These are phyloP conservation scores for Apus apus DNA, from an alignment of 2,113 vertebrate species.

Conservation along the genomic window DNA sequence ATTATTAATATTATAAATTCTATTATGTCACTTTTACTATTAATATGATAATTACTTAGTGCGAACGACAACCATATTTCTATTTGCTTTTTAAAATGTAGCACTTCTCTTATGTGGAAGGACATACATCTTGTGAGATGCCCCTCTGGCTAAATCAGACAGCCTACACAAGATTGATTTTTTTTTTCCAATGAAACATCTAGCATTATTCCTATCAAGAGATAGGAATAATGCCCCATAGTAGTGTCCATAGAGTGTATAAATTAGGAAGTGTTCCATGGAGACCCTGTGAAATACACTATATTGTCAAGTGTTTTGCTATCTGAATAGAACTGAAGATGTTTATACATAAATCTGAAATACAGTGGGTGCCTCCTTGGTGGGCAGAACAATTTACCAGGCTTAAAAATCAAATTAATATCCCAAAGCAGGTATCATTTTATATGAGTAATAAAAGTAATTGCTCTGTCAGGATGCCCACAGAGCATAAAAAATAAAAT, in stretches of 20 bases:
- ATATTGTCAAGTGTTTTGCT: neutral
- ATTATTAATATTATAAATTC: neutral
- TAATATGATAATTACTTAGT: neutral
- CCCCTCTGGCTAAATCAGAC: neutral
- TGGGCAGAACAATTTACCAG: neutral
- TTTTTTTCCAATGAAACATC: neutral
- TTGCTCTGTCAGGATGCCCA: neutral
- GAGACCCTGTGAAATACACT: neutral
- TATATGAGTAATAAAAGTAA: neutral
- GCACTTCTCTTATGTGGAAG: neutral
- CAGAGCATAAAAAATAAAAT: neutral
- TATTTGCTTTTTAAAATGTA: neutral
- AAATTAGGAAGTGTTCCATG: neutral
- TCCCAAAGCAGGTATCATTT: neutral
- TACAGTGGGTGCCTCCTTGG: neutral
- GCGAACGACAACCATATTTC: neutral
- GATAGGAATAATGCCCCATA: neutral
- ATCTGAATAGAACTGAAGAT: neutral
- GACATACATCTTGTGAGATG: neutral
- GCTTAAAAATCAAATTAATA: neutral
- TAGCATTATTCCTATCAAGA: neutral
- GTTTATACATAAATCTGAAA: neutral
- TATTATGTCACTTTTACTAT: too few relatives aligned
- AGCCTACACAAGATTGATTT: neutral
- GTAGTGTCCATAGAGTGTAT: neutral